Evolutionary conservation across 2,113 vertebrate genomes (phyloP).

Genomic region (Elaphurus davidianus): DNA sequence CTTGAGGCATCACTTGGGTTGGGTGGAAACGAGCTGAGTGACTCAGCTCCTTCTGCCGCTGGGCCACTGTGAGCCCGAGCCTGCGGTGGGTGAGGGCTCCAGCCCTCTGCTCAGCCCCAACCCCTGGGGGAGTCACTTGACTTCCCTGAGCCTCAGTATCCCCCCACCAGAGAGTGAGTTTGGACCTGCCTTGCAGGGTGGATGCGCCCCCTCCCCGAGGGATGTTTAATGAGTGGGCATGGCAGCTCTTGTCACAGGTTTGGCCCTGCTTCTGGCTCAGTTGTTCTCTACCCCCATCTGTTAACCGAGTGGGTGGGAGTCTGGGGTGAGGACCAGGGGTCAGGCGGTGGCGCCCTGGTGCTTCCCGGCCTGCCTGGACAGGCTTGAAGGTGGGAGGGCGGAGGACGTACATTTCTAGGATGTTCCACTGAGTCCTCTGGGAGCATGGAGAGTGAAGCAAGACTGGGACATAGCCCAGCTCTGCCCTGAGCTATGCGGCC

Average conservation of each 20-base stretch:
- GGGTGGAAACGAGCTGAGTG: not conserved
- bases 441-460: not conserved
- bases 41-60: fast-evolving
- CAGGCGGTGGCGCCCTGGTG: not conserved
- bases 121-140: not conserved
- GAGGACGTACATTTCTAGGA: too few relatives aligned
- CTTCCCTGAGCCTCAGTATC: not conserved
- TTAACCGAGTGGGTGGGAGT: not conserved
- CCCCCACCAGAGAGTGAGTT: not conserved
- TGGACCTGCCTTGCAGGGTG: not conserved
- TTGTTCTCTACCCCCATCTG: fast-evolving
- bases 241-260: fast-evolving
- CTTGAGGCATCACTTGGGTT: not conserved
- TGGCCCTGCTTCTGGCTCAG: not conserved
- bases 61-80: not conserved
- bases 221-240: too few relatives aligned
- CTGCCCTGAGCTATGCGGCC: not conserved
- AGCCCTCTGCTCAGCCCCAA: not conserved
- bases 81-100: not conserved
- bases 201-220: not conserved
- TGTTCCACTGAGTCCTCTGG: not conserved
- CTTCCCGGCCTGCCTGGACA: not conserved
- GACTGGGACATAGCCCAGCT: not conserved
- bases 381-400: not conserved
- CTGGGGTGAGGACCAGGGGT: fast-evolving